Evolutionary conservation across 2,888 invertebrate genomes (phyloP), one percentile per base, ranked within the genome.

Genomic region (Drosophila antonietae): DNA sequence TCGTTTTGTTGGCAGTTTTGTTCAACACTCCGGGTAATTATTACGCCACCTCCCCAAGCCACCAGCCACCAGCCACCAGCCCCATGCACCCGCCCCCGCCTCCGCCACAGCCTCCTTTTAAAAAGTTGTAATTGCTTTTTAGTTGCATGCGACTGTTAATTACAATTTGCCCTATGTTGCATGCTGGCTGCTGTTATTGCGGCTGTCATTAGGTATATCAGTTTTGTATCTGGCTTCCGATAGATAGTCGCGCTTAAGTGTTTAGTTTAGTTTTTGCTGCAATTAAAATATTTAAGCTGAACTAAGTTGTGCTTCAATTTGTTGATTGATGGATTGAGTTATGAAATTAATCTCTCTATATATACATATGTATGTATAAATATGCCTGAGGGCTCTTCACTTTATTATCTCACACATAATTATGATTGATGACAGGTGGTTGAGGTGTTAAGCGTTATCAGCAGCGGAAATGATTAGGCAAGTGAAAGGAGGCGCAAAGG

Each of bases 1-100:
- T 56, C 77, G 61, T 72, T 78, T 77, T 49, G 77, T 65, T 76
- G 67, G 44, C 77, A 75, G 81, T 73, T 83, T 83, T 83, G 85
- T 73, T 71, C 46, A 68, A 70, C 74, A 78, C 59, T 51, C 67
- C 57, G 51, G 39, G 18, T 64, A 62, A 65, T 47, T 63, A 58
- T 58, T 64, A 55, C 62, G 67, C 68, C 65, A 68, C 68, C 46
- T 31, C 28, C 39, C 18, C 12, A 5, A 8, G 1, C 8, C 28
- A 1, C 23, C 44, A n/a, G n/a, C n/a, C n/a, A n/a, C n/a, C n/a
- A 47, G 55, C 58, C 23, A 23, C 5, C 28, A 28, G 28, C 5
- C 6, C 28, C 28, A 5, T 28, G 28, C 28, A 0, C 47, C 57
- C 20, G 5, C 31, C 20, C 18, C 46, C 1, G 3, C 2, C 14